Evolutionary conservation across 2,797 vertebrate genomes (phyloP).

Genomic region (Pipistrellus nathusii): DNA sequence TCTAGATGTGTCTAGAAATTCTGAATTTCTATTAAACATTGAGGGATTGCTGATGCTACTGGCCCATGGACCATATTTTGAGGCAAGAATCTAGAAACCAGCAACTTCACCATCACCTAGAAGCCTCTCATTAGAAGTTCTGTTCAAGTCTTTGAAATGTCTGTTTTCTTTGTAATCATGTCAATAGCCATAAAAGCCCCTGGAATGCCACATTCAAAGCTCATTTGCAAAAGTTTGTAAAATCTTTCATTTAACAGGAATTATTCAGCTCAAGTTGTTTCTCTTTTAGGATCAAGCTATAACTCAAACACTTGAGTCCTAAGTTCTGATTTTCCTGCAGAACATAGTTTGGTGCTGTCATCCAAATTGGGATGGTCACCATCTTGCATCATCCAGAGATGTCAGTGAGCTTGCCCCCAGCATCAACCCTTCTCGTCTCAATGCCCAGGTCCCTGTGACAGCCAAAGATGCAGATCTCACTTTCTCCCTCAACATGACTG

Average conservation of each 20-base stretch:
- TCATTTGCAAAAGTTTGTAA: constrained; percentile 41
- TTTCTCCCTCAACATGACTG: not conserved
- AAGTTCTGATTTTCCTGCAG: not conserved
- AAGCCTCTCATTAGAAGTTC: not conserved
- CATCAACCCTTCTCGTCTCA: not conserved
- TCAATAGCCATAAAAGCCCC: not conserved
- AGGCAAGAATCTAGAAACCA: not conserved
- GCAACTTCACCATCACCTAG: not conserved
- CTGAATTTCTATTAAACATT: constrained; percentile 22
- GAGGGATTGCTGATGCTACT: not conserved
- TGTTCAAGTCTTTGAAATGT: constrained; percentile 40
- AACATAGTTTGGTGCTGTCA: not conserved
- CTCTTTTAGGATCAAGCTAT: constrained; percentile 7
- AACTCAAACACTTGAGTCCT: not conserved
- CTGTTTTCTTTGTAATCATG: constrained; percentile 53
- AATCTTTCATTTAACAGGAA: constrained; percentile 12
- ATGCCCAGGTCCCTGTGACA: not conserved
- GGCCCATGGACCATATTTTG: not conserved
- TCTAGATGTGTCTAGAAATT: not conserved
- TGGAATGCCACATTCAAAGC: not conserved
- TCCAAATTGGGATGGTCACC: not conserved
- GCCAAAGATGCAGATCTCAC: not conserved
- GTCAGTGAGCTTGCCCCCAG: not conserved
- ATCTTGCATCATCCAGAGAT: not conserved
- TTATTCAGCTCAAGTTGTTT: constrained; percentile 28